A percentile compares a stretch with the other conserved stretches of the same genome.
Evolutionary conservation across 2,888 invertebrate species (phyloP).

Genomic region (Priapulus caudatus): DNA sequence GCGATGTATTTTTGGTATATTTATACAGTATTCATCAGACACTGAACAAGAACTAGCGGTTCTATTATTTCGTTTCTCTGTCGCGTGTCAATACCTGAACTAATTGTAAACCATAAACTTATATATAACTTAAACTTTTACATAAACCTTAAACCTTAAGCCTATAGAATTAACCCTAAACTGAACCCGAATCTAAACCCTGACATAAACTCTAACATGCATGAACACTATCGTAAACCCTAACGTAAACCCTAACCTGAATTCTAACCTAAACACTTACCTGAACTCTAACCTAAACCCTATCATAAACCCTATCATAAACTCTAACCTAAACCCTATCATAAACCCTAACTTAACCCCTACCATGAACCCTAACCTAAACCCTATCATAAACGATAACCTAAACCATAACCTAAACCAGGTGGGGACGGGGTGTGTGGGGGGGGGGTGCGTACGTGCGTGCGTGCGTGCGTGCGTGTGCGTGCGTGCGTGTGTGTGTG

Average conservation of each 20-base stretch:
- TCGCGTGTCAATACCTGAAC: too few relatives aligned
- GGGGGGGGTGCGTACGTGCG: too few relatives aligned
- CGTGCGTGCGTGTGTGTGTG: too few relatives aligned
- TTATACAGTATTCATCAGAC: too few relatives aligned
- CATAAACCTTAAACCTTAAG: neutral
- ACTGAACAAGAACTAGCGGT: too few relatives aligned
- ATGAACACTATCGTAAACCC: neutral
- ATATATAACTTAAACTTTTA: too few relatives aligned
- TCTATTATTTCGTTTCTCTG: too few relatives aligned
- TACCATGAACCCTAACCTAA: neutral
- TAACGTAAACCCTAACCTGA: neutral
- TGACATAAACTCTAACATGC: neutral
- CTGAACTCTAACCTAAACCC: neutral
- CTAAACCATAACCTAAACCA: neutral
- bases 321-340: neutral
- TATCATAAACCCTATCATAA: neutral
- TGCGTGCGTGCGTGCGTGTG: too few relatives aligned
- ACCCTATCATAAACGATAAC: neutral
- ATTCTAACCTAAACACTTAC: neutral
- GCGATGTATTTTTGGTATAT: too few relatives aligned
- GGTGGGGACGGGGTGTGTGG: too few relatives aligned
- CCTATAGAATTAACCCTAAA: neutral
- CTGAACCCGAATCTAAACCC: slow-evolving; percentile 1
- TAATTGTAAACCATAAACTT: too few relatives aligned
- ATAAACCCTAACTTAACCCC: neutral